Percentiles rank a stretch among this genome's conserved stretches.
Evolutionary conservation across 2,113 vertebrate genomes (phyloP).

Genomic region (Lepus americanus): DNA sequence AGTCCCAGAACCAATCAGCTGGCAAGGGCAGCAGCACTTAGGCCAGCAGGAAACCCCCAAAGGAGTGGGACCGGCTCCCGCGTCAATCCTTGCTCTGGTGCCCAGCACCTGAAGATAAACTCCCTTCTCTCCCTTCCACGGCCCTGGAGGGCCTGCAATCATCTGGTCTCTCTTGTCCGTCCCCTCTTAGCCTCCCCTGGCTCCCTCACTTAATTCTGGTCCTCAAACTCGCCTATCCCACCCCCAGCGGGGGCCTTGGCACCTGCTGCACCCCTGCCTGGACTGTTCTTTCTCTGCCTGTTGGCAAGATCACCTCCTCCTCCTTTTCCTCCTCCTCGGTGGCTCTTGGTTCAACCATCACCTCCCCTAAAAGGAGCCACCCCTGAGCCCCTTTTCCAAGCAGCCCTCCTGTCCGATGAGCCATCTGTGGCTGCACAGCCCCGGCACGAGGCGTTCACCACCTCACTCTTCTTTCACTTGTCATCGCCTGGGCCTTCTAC

Average conservation of each 20-base stretch:
- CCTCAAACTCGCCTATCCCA: background rate
- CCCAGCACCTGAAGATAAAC: background rate
- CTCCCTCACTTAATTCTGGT: background rate
- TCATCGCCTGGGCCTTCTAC: background rate
- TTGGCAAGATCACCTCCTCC: background rate
- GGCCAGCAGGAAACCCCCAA: background rate
- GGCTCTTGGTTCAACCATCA: background rate
- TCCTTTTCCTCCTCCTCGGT: background rate
- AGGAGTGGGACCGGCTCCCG: background rate
- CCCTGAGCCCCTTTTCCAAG: background rate
- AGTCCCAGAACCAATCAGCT: background rate
- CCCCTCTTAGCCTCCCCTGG: fast-evolving
- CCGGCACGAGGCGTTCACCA: background rate
- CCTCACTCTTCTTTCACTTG: background rate
- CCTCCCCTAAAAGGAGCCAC: background rate
- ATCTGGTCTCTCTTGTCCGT: no score
- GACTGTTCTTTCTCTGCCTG: background rate
- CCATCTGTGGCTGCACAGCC: background rate
- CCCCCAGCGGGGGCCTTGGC: constrained; percentile 1
- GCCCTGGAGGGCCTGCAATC: background rate
- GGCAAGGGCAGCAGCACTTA: background rate
- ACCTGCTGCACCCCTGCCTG: background rate
- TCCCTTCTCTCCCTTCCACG: background rate
- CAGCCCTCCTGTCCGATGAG: background rate
- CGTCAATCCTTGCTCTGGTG: background rate